Base-by-base conservation (phyloP, 23 tunicate species). In the Clavelina lepadiformis region DNA sequence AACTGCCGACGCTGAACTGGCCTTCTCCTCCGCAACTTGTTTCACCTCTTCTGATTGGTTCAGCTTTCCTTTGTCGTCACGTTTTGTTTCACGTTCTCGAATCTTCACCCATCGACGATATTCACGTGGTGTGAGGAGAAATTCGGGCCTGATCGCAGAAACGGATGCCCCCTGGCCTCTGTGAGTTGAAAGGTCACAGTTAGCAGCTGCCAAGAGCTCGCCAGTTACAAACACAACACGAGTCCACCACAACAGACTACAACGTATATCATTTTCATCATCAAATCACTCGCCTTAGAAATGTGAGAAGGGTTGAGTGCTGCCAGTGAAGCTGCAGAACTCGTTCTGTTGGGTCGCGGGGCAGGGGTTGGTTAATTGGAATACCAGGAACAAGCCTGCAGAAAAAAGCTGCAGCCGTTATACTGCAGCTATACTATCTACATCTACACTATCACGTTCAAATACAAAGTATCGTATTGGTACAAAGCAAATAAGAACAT, bases 81-180 rank as follows among this genome's bases (percentile, higher is more conserved):
- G 65, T 52, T 73, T 87, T 19, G 77, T 82, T 30, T 73, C 82
- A 18, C 58, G 72, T 55, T 73, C 82, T 23, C 75, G 72, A 6
- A 72, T 33, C 68, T 87, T 79, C 56, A 87, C 82, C 97, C 97
- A 89, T 46, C 82, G 69, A 25, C 80, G 75, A 31, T 89, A 89
- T 36, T 89, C 97, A 46, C 62, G 44, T 1, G 97, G 89, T 32
- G 88, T 81, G 50, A 89, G 52, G 5, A 89, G 83, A 63, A 76
- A 81, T 51, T 89, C 97, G 21, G 97, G 97, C 1, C 91, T 63
- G 53, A 89, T 89, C n/a, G 85, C 91, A 0, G 97, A 67, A 13
- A 89, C 83, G 36, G 97, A 89, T 20, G 89, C 97, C 4, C 97
- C 97, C 35, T 89, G 88, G 25, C 85, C 89, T 55, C 97, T 89